phyloP scores from a whole-genome alignment of 2,113 vertebrate genomes.

The Falco punctatus region DNA sequence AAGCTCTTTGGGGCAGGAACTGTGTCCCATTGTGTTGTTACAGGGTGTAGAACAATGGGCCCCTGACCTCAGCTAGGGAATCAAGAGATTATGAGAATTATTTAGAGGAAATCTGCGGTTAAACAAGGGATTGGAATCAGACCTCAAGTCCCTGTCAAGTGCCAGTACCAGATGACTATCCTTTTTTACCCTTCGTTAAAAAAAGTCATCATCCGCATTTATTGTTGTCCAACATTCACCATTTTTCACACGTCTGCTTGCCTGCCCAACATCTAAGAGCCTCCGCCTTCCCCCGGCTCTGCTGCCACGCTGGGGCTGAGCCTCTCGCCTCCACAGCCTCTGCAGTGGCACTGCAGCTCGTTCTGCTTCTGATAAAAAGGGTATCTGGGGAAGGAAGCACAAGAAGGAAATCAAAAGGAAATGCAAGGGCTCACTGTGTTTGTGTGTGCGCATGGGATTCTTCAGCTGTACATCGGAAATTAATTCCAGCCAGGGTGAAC shows the following conservation, averaged over 20 bases:
- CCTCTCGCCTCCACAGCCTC: background rate
- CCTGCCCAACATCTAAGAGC: conserved; percentile 41
- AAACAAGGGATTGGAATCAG: conserved; percentile 71
- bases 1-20: conserved; percentile 69
- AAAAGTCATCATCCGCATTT: conserved; percentile 25
- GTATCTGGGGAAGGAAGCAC: conserved; percentile 61
- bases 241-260: conserved; percentile 44
- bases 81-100: conserved; percentile 71
- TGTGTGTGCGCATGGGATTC: conserved; percentile 34
- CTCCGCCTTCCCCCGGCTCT: background rate
- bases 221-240: conserved; percentile 48
- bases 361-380: conserved; percentile 62
- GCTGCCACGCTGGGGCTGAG: conserved; percentile 3
- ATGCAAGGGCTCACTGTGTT: conserved; percentile 21
- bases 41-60: conserved; percentile 71
- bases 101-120: conserved; percentile 71
- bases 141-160: conserved; percentile 61
- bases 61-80: conserved; percentile 68
- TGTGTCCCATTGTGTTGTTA: conserved; percentile 71
- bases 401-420: conserved; percentile 67
- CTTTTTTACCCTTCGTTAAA: conserved; percentile 50
- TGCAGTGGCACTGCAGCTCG: background rate
- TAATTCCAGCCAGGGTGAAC: conserved; percentile 53
- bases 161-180: conserved; percentile 67
- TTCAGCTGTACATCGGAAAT: conserved; percentile 54